Evolutionary conservation across 2,888 invertebrate species (phyloP).

Genomic region (Xestia rhomboidea): DNA sequence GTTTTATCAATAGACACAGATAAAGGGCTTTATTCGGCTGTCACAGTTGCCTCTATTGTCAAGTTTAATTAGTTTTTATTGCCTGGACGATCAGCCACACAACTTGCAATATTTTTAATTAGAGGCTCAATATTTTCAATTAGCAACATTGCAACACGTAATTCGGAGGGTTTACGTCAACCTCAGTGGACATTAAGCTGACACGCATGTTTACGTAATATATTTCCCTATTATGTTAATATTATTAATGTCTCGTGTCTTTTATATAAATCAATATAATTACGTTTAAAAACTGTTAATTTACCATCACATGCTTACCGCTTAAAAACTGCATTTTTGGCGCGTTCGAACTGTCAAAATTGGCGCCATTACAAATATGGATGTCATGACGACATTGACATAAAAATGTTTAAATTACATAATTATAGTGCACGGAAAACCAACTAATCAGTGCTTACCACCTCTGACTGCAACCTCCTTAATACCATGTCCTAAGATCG

Average conservation of each 20-base stretch:
- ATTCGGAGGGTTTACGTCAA: conserved; percentile 34
- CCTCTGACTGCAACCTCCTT: neutral
- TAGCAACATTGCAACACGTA: conserved; percentile 27
- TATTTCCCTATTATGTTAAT: conserved; percentile 44
- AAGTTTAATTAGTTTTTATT: neutral
- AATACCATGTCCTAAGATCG: conserved; percentile 12
- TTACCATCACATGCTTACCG: conserved; percentile 63
- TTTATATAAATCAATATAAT: conserved; percentile 67
- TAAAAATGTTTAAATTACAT: conserved; percentile 70
- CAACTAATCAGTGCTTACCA: conserved; percentile 2
- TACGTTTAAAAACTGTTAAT: conserved; percentile 63
- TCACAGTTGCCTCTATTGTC: neutral
- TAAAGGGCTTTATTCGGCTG: neutral
- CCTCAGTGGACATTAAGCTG: conserved; percentile 37
- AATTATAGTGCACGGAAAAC: conserved; percentile 60
- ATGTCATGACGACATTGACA: conserved; percentile 74
- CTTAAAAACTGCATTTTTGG: conserved; percentile 67
- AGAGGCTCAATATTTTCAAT: conserved; percentile 16
- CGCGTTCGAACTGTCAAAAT: conserved; percentile 67
- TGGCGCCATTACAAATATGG: conserved; percentile 71
- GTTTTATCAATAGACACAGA: neutral
- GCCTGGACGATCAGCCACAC: neutral
- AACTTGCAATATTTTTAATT: conserved; percentile 16
- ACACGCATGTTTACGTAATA: conserved; percentile 51
- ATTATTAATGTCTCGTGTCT: conserved; percentile 49